A percentile compares a stretch with the other conserved stretches of the same genome.
phyloP scores from a whole-genome alignment of 2,888 invertebrate genomes.

The Athrips mouffetella region DNA sequence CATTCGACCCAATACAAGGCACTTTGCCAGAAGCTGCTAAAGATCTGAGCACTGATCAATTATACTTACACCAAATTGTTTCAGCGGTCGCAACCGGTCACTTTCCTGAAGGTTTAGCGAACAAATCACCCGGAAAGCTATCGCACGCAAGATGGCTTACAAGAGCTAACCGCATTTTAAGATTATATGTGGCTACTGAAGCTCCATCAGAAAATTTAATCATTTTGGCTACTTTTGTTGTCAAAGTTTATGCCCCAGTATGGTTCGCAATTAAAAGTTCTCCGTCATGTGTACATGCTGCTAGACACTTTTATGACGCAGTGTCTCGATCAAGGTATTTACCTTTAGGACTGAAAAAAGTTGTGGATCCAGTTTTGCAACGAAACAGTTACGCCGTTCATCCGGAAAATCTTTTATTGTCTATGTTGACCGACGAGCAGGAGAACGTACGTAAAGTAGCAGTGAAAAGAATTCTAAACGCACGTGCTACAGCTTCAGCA shows the following conservation, averaged over 20 bases:
- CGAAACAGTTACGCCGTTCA: not conserved
- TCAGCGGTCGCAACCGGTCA: slow-evolving; percentile 17
- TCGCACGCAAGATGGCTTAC: too few species aligned
- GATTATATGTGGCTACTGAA: slow-evolving; percentile 24
- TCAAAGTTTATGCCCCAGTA: slow-evolving; percentile 27
- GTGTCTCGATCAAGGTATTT: not conserved
- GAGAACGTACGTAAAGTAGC: not conserved
- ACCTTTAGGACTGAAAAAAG: not conserved
- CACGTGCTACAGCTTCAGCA: not conserved
- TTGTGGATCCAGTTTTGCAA: not conserved
- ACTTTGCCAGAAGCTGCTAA: slow-evolving; percentile 7
- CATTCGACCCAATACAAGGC: slow-evolving; percentile 15
- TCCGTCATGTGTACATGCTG: slow-evolving; percentile 30
- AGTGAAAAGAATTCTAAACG: not conserved
- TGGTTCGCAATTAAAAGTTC: not conserved
- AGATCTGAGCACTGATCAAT: slow-evolving; percentile 25
- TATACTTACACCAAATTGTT: slow-evolving; percentile 23
- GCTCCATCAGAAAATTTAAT: slow-evolving; percentile 21
- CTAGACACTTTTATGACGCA: slow-evolving; percentile 23
- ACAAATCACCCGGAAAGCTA: slow-evolving; percentile 25
- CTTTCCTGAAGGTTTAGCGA: slow-evolving; percentile 19
- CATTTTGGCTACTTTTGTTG: slow-evolving; percentile 23
- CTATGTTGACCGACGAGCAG: not conserved
- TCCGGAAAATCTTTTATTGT: not conserved
- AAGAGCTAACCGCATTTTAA: slow-evolving; percentile 25